Evolutionary conservation across 2,113 vertebrate species (phyloP).

Genomic region (Ctenodactylus gundi): DNA sequence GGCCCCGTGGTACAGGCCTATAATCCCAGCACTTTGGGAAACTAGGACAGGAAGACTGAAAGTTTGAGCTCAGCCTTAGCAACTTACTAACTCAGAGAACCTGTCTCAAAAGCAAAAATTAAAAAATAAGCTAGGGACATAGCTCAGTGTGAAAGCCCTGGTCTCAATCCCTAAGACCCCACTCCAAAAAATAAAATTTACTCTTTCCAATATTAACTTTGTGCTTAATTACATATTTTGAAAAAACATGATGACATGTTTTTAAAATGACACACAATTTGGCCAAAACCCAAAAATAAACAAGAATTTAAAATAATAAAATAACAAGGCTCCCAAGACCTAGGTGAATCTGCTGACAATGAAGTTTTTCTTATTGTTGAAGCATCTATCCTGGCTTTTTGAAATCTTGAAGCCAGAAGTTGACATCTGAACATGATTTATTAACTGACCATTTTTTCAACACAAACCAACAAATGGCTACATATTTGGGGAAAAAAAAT

Average conservation of each 20-base stretch:
- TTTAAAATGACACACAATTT: constrained; percentile 34
- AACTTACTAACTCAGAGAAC: no score
- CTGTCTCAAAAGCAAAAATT: no score
- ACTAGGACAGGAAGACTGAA: no score
- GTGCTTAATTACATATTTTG: constrained; percentile 13
- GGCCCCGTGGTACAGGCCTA: no score
- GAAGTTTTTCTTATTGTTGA: background rate
- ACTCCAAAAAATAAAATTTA: no score
- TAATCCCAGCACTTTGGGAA: no score
- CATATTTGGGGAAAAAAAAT: no score
- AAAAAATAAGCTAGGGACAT: no score
- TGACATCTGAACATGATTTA: constrained; percentile 41
- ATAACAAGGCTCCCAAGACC: background rate
- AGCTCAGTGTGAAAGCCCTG: no score
- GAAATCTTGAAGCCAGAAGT: constrained; percentile 40
- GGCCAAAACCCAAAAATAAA: constrained; percentile 41
- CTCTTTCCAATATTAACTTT: constrained; percentile 49
- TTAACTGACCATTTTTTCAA: background rate
- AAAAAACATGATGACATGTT: constrained; percentile 46
- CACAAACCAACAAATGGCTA: constrained; percentile 41
- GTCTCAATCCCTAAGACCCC: no score
- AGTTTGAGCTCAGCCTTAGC: no score
- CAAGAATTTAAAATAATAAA: background rate
- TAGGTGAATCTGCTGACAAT: constrained; percentile 20
- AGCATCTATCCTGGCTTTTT: background rate